These are phyloP conservation scores for Hyperoplus immaculatus DNA, from an alignment of 2,797 vertebrate genomes.

Conservation along the genomic window DNA sequence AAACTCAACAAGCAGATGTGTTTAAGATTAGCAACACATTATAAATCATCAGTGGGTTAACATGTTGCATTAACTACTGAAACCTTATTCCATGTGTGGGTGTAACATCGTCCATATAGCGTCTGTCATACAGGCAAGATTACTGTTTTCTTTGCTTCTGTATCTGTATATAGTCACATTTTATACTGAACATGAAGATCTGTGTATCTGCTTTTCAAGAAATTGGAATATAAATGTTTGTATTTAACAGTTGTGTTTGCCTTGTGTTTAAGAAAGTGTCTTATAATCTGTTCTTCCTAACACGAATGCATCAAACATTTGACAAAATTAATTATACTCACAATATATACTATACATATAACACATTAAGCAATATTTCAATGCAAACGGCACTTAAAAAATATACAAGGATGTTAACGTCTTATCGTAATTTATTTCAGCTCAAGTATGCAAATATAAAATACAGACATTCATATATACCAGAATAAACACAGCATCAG, in stretches of 20 bases:
- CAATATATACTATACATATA: too few relatives aligned
- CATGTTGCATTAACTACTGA: background rate
- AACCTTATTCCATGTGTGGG: background rate
- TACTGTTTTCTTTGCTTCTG: conserved; percentile 28
- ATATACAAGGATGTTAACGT: background rate
- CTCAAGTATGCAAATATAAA: conserved; percentile 64
- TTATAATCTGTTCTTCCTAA: background rate
- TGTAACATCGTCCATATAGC: background rate
- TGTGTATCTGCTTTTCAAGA: conserved; percentile 32
- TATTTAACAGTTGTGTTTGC: conserved; percentile 12
- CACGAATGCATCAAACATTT: background rate
- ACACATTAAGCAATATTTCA: background rate
- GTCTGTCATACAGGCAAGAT: conserved; percentile 67
- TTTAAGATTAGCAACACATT: background rate
- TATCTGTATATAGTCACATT: conserved; percentile 59
- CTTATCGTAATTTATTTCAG: conserved; percentile 56
- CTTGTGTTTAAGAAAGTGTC: conserved; percentile 1
- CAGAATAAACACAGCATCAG: conserved; percentile 45
- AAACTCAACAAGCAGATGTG: background rate
- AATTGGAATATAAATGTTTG: conserved; percentile 60
- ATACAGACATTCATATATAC: conserved; percentile 51
- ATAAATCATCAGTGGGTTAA: background rate
- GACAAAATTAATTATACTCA: background rate
- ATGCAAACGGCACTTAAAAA: background rate
- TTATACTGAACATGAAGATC: conserved; percentile 39